Conservation (phyloP, 2,888 invertebrate genomes). For the Microplitis manilae region DNA sequence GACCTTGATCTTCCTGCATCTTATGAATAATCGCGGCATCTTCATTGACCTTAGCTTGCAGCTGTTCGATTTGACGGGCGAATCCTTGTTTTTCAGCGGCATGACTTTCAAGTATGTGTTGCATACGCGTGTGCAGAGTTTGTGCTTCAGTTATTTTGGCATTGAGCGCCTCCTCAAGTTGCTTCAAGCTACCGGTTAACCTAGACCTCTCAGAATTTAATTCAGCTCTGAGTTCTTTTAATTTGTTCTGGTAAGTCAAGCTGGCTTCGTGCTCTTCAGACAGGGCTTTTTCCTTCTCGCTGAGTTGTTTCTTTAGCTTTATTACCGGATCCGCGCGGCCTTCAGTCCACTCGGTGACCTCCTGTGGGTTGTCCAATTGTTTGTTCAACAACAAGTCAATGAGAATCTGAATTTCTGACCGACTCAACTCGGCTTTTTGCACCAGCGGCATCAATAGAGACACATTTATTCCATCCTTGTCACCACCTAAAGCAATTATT, state of each 20-base stretch:
- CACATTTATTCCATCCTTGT: slow-evolving; percentile 80
- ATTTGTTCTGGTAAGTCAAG: slow-evolving; percentile 82
- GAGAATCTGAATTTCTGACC: slow-evolving; percentile 89
- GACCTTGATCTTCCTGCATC: slow-evolving; percentile 74
- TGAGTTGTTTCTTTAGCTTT: slow-evolving; percentile 89
- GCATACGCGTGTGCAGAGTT: slow-evolving; percentile 76
- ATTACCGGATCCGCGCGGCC: slow-evolving; percentile 88
- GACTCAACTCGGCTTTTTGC: slow-evolving; percentile 85
- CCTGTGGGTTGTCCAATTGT: slow-evolving; percentile 82
- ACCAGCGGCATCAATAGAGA: slow-evolving; percentile 82
- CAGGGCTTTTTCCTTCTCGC: slow-evolving; percentile 87
- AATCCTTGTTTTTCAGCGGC: slow-evolving; percentile 77
- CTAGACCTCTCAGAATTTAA: slow-evolving; percentile 80
- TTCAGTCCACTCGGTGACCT: slow-evolving; percentile 90
- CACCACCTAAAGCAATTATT: slow-evolving; percentile 74
- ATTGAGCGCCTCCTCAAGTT: slow-evolving; percentile 75
- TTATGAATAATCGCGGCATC: slow-evolving; percentile 73
- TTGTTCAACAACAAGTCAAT: slow-evolving; percentile 92
- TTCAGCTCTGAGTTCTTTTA: slow-evolving; percentile 83
- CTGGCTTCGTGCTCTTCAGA: slow-evolving; percentile 84
- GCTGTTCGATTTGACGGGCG: slow-evolving; percentile 77
- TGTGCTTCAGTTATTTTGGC: slow-evolving; percentile 77
- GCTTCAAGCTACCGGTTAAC: slow-evolving; percentile 73
- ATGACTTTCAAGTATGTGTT: slow-evolving; percentile 75
- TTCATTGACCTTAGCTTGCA: slow-evolving; percentile 77